Conservation (phyloP, 2,797 vertebrate species). For the Coracias cyanogaster region DNA sequence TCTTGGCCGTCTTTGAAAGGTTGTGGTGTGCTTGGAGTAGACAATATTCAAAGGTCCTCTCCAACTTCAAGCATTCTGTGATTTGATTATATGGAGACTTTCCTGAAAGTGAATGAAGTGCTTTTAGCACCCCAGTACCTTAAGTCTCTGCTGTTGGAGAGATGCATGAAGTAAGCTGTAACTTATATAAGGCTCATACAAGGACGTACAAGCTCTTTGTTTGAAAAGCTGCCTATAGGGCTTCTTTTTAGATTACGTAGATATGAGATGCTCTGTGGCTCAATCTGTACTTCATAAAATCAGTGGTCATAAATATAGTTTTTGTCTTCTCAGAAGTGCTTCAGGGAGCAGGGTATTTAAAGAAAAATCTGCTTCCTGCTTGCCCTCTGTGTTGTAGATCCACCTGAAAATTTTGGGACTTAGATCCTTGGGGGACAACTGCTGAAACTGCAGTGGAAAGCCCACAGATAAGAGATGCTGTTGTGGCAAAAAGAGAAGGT, state of each 20-base stretch:
- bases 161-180: not conserved
- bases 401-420: not conserved
- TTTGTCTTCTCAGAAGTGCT: constrained; percentile 4
- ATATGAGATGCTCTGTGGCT: not conserved
- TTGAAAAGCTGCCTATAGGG: constrained; percentile 8
- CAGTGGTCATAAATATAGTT: not conserved
- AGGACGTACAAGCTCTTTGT: not conserved
- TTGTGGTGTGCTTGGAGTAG: accelerated
- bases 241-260: not conserved
- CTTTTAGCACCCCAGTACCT: not conserved
- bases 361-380: not conserved
- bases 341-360: not conserved
- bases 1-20: not conserved
- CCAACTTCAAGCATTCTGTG: not conserved
- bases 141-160: not conserved
- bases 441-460: not conserved
- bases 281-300: constrained; percentile 26
- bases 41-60: not conserved
- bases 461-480: not conserved
- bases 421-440: not conserved
- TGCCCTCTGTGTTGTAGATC: not conserved
- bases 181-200: not conserved
- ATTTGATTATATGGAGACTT: not conserved
- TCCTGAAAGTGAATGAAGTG: not conserved
- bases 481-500: not conserved